A percentile compares a stretch with the other conserved stretches of the same genome.
These are phyloP conservation scores for Ictidomys tridecemlineatus DNA, from an alignment of 2,113 vertebrate genomes.

Conservation along the genomic window DNA sequence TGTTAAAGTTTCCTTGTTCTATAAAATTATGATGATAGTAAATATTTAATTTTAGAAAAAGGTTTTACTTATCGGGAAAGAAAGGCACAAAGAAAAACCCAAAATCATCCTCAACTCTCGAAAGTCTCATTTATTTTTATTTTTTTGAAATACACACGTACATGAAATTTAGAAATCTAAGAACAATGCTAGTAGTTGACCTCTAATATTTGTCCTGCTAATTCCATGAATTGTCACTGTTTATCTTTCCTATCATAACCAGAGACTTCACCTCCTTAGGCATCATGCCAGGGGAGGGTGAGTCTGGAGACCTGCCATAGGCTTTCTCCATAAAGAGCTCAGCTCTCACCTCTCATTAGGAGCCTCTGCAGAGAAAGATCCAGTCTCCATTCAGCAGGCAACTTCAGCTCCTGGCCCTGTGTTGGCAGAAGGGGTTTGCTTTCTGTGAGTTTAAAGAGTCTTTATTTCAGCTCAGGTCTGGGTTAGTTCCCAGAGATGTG, in stretches of 20 bases:
- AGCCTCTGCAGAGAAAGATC: not conserved
- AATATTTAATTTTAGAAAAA: not conserved
- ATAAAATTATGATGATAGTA: not conserved
- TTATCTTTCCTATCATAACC: not conserved
- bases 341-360: too few relatives aligned
- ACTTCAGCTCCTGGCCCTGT: not conserved
- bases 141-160: not conserved
- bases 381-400: not conserved
- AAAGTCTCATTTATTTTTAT: not conserved
- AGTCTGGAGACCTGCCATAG: not conserved
- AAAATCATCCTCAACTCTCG: not conserved
- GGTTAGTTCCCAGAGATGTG: not conserved
- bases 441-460: too few relatives aligned
- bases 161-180: not conserved
- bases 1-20: not conserved
- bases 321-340: not conserved
- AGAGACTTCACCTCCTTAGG: not conserved
- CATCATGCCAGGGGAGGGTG: not conserved
- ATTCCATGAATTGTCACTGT: not conserved
- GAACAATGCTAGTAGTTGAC: not conserved
- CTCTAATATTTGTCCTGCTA: too few relatives aligned
- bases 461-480: not conserved
- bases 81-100: not conserved
- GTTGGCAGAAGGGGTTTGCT: not conserved
- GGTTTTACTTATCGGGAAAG: not conserved